Base-by-base conservation (phyloP, 2,797 vertebrate species). In the Hippocampus kuda region DNA sequence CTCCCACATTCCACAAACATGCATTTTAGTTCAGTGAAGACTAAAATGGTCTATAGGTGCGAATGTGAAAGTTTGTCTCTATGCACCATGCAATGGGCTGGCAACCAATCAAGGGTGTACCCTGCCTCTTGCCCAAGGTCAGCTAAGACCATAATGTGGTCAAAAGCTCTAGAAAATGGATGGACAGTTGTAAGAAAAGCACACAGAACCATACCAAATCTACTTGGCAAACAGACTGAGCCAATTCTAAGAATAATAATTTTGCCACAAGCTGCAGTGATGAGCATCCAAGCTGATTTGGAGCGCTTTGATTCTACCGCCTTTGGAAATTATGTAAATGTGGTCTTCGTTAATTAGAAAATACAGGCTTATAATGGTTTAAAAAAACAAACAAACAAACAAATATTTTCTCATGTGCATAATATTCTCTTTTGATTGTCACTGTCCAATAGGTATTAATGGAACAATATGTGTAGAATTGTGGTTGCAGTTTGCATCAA, bases 301-400 rank as follows among this genome's bases (percentile, higher is more conserved):
- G 26, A 65, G 26, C 24, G 26, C 26, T 65, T 65, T 44, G 62
- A 64, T 24, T 16, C 13, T 44, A 44, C 42, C 18, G 24, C 42
- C 61, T n/a, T 42, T 24, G 62, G 41, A 44, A 44, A 26, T 26
- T 69, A 77, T 56, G 44, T 20, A 69, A 62, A 65, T 56, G 12
- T 61, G 6, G 57, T 34, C 27, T 34, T 30, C 16, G 20, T 61
- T 61, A 18, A 20, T 61, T 38, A 34, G 3, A 61, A 61, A 61
- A 34, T 18, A 22, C 6, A 18, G 30, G 38, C 27, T 38, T 38
- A 18, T 18, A 9, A 10, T 16, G 34, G 57, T 26, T 5, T 12
- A 15, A 48, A 24, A 54, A 54, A 18, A 49, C 15, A 20, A 9
- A 54, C 18, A 16, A 16, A 49, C 48, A 49, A 18, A 20, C 46